A percentile compares a stretch with the other conserved stretches of the same genome.
Conservation (phyloP, 1,140 invertebrate genomes). For the Drosophila nebulosa region DNA sequence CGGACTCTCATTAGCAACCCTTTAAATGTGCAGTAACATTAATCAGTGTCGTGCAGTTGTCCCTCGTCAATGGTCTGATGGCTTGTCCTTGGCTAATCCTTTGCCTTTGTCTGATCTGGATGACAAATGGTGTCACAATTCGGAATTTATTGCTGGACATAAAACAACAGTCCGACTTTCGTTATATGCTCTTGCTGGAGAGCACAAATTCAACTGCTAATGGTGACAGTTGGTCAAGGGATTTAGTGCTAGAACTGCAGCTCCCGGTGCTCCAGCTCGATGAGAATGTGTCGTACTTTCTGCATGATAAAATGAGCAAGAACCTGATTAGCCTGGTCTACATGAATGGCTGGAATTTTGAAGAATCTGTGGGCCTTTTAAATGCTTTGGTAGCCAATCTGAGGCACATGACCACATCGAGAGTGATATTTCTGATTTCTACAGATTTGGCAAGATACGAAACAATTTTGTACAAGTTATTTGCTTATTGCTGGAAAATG, state of each 20-base stretch:
- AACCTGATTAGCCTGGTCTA: conserved; percentile 32
- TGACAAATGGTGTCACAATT: conserved; percentile 14
- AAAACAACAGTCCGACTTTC: conserved; percentile 35
- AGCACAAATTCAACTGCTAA: conserved; percentile 25
- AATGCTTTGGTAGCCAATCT: conserved; percentile 46
- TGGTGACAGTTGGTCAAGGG: conserved; percentile 6
- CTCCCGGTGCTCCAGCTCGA: conserved; percentile 48
- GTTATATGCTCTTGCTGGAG: conserved; percentile 50
- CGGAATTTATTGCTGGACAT: conserved; percentile 41
- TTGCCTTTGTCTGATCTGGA: conserved; percentile 21
- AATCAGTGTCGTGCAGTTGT: conserved; percentile 42
- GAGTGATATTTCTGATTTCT: conserved; percentile 53
- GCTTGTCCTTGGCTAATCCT: conserved; percentile 18
- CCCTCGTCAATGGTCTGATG: conserved; percentile 37
- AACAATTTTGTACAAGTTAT: conserved; percentile 27
- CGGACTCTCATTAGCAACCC: conserved; percentile 59
- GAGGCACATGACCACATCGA: conserved; percentile 50
- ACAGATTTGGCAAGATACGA: not conserved
- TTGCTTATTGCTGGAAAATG: conserved; percentile 51
- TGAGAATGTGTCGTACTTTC: conserved; percentile 39
- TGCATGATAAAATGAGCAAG: conserved; percentile 31
- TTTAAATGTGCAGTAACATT: conserved; percentile 56
- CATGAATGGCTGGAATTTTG: conserved; percentile 14
- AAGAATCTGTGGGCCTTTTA: conserved; percentile 30
- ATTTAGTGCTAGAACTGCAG: conserved; percentile 35